Percentiles rank a stretch among this genome's conserved stretches.
Evolutionary conservation across 1,140 invertebrate genomes (phyloP).

Genomic region (Leptonema lineaticorne): DNA sequence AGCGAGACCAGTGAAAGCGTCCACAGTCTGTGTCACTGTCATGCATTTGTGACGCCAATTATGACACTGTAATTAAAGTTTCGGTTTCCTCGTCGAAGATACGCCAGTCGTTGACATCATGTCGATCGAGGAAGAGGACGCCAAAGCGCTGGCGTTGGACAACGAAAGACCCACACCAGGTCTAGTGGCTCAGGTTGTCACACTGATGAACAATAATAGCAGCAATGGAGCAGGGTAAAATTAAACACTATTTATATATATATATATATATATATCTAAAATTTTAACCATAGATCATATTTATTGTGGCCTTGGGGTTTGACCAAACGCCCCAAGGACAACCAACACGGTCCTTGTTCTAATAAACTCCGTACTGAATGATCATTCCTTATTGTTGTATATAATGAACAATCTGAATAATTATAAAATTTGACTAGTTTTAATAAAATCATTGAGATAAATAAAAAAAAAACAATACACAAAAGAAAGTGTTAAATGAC

Average conservation of each 20-base stretch:
- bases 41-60: not conserved
- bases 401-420: no score
- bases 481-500: no score
- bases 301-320: no score
- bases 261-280: not conserved
- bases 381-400: no score
- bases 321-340: no score
- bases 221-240: slow-evolving; percentile 44
- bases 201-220: slow-evolving; percentile 55
- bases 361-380: no score
- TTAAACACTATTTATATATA: not conserved
- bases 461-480: no score
- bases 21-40: not conserved
- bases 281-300: no score
- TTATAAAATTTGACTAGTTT: no score
- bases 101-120: not conserved
- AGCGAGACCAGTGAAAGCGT: not conserved
- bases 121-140: slow-evolving; percentile 14
- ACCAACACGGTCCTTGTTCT: no score
- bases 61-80: not conserved
- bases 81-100: not conserved
- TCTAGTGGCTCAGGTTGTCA: slow-evolving; percentile 56
- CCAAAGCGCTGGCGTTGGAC: slow-evolving; percentile 45
- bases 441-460: no score
- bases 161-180: slow-evolving; percentile 53